phyloP scores from a whole-genome alignment of 2,113 vertebrate genomes.

The Myodes glareolus region DNA sequence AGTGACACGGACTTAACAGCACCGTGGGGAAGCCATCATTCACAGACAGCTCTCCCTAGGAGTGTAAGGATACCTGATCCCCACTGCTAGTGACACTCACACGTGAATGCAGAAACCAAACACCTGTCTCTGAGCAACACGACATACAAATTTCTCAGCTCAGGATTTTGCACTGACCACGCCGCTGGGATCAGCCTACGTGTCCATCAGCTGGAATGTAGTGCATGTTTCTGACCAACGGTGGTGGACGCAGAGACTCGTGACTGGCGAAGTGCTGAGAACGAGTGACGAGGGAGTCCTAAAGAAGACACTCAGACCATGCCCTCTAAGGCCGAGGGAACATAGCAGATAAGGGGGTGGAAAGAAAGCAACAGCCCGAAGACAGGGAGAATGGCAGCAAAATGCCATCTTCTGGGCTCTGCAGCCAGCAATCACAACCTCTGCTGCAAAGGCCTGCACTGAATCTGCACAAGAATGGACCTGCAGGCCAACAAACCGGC shows the following conservation, averaged over 20 bases:
- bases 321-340: neutral
- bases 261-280: neutral
- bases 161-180: neutral
- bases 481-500: neutral
- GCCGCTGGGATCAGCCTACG: neutral
- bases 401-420: neutral
- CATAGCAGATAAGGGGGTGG: no score
- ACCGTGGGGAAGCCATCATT: conserved; percentile 41
- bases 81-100: conserved; percentile 20
- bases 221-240: no score
- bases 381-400: neutral
- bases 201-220: neutral
- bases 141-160: neutral
- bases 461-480: neutral
- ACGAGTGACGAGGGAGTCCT: neutral
- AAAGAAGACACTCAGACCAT: no score
- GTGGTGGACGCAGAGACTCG: no score
- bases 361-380: neutral
- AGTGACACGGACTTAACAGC: neutral
- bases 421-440: no score
- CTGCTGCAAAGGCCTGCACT: neutral
- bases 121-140: neutral
- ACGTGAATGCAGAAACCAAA: conserved; percentile 14
- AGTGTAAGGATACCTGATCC: neutral
- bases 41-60: conserved; percentile 19